A percentile compares a stretch with the other conserved stretches of the same genome.
phyloP scores from a whole-genome alignment of 2,797 vertebrate genomes.

The Capromys pilorides region DNA sequence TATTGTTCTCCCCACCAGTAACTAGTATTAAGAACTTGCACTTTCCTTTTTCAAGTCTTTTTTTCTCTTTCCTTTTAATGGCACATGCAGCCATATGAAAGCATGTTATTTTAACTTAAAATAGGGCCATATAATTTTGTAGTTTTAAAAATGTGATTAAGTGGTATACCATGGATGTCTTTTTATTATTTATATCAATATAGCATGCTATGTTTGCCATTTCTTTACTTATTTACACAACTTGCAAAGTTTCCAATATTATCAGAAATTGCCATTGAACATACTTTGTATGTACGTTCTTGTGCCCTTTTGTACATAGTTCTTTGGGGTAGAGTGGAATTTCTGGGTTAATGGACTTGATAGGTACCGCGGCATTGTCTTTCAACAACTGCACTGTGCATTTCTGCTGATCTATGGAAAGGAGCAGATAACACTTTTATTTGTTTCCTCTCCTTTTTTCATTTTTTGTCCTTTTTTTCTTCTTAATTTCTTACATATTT shows the following conservation, averaged over 20 bases:
- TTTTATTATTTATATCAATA: background rate
- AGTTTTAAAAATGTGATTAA: background rate
- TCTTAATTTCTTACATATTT: too few relatives aligned
- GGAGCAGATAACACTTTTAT: too few relatives aligned
- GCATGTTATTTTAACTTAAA: conserved; percentile 33
- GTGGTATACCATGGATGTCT: background rate
- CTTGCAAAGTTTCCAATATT: background rate
- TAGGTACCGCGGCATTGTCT: background rate
- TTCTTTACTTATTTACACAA: background rate
- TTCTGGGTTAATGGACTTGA: background rate
- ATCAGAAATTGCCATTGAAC: background rate
- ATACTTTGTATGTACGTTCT: background rate
- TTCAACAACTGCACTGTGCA: background rate
- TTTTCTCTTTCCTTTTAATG: conserved; percentile 1
- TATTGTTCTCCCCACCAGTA: background rate
- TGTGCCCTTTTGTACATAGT: background rate
- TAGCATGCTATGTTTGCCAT: background rate
- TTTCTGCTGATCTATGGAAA: too few relatives aligned
- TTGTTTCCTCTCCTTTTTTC: too few relatives aligned
- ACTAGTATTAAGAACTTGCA: background rate
- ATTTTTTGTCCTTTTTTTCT: too few relatives aligned
- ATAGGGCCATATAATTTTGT: conserved; percentile 40
- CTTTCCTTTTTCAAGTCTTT: conserved; percentile 18
- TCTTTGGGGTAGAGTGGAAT: background rate
- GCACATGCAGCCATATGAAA: background rate